Evolutionary conservation across 2,113 vertebrate species (phyloP).

Genomic region (Rhinichthys klamathensis): DNA sequence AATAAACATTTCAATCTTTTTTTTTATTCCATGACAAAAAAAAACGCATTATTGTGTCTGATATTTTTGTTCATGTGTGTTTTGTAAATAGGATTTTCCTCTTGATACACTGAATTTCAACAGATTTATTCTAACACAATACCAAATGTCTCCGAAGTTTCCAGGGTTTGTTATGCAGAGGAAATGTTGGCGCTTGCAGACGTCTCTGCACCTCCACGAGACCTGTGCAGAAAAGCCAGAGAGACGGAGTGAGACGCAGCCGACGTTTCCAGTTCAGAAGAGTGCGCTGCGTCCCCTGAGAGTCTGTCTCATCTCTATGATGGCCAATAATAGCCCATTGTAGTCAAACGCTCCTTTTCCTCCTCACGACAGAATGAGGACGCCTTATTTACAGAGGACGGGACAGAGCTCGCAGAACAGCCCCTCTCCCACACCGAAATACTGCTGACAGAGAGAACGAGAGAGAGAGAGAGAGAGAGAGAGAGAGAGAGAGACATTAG

Average conservation of each 20-base stretch:
- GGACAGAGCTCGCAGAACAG: slow-evolving; percentile 75
- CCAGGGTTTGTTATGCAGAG: not conserved
- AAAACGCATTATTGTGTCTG: not conserved
- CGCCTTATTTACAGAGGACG: slow-evolving; percentile 81
- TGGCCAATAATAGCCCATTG: slow-evolving; percentile 88
- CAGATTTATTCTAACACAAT: not conserved
- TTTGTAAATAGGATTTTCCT: too few relatives aligned
- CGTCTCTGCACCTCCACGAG: slow-evolving; percentile 36
- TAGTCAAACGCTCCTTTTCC: slow-evolving; percentile 85
- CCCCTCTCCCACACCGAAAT: slow-evolving; percentile 66
- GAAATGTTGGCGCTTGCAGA: not conserved
- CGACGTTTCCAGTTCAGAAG: slow-evolving; percentile 83
- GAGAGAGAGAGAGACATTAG: slow-evolving; percentile 22
- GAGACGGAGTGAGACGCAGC: slow-evolving; percentile 75
- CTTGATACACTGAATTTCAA: too few relatives aligned
- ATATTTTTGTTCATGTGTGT: not conserved
- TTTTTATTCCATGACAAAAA: slow-evolving; percentile 45
- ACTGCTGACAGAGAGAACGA: slow-evolving; percentile 78
- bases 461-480: slow-evolving; percentile 31
- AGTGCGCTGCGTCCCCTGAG: slow-evolving; percentile 81
- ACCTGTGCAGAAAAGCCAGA: slow-evolving; percentile 74
- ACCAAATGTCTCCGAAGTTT: not conserved
- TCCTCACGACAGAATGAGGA: slow-evolving; percentile 83
- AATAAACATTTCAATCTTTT: too few relatives aligned
- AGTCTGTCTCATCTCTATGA: slow-evolving; percentile 85